phyloP scores from a whole-genome alignment of 2,888 invertebrate species.

The Bursaphelenchus okinawaensis region DNA sequence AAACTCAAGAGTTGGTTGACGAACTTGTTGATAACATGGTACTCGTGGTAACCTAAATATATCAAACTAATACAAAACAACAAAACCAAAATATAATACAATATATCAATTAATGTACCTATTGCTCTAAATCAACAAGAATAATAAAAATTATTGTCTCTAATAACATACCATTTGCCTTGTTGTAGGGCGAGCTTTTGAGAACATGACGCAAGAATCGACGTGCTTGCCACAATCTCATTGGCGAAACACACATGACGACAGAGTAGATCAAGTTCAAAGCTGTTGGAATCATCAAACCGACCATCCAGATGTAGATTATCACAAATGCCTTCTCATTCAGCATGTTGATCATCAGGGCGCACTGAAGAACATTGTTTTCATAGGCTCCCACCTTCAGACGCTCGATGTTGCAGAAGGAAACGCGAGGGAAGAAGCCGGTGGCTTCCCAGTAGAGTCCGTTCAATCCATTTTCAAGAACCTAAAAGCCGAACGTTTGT shows the following conservation, averaged over 20 bases:
- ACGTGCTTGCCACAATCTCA: neutral
- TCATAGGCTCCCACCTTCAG: slow-evolving; percentile 31
- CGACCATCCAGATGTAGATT: slow-evolving; percentile 28
- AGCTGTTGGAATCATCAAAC: slow-evolving; percentile 12
- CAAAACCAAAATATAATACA: too few relatives aligned
- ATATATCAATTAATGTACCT: neutral
- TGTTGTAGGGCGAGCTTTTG: neutral
- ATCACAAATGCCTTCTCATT: slow-evolving; percentile 32
- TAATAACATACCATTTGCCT: neutral
- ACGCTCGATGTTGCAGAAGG: slow-evolving; percentile 25
- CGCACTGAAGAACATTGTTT: slow-evolving; percentile 37
- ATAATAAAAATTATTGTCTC: too few relatives aligned
- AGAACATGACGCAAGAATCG: neutral
- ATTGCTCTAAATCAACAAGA: too few relatives aligned
- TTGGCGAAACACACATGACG: neutral
- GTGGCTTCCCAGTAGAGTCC: slow-evolving; percentile 17
- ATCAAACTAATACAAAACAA: too few relatives aligned
- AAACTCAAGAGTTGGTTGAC: slow-evolving; percentile 35
- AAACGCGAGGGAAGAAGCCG: slow-evolving; percentile 26
- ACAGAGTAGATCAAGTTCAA: slow-evolving; percentile 11
- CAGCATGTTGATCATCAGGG: slow-evolving; percentile 28
- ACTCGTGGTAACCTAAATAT: neutral
- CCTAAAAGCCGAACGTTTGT: neutral
- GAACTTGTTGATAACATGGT: slow-evolving; percentile 28
- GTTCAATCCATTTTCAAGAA: slow-evolving; percentile 1